Base-by-base conservation (phyloP, 2,113 vertebrate species). In the Struthio camelus region DNA sequence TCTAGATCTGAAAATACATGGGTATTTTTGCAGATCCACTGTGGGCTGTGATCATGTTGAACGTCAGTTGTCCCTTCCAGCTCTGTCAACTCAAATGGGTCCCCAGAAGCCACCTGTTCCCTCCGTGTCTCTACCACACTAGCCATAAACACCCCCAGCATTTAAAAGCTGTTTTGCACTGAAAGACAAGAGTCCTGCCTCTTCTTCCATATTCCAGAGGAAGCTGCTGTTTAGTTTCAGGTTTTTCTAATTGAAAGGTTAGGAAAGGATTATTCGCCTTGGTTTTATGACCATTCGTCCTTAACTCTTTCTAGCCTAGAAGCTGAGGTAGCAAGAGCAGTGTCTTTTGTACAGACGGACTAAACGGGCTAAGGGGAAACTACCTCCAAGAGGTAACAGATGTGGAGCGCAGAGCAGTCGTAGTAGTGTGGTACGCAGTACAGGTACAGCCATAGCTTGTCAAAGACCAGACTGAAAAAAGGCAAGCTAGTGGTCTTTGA, bases 201-300 rank as follows among this genome's bases (percentile, higher is more conserved):
- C 34, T 9, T 53, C 40, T 66, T 54, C 16, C 2, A 0, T 23
- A 11, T 1, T 0, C 19, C 1, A 2, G n/a, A 36, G 44, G n/a
- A 51, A 58, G 19, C 3, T 67, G 51, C 13, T 79, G 42, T 61
- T 67, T 34, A 51, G 15, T 34, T 58, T 20, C 28, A 44, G 44
- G 7, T 58, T 54, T 94, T 80, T 62, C 40, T 48, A 88, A 80
- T 36, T 2, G 3, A 61, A 32, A 50, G 1, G 1, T 58, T 34
- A 67, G 51, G 61, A 71, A 64, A n/a, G 32, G 27, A 5, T 50
- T 56, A 71, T 11, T 51, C 61, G 22, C 50, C 10, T 34, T 38
- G 7, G 4, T 69, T 95, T 81, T 5, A 8, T 11, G 28, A 9
- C 36, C 77, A 2, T 23, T 78, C 58, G 24, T 51, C 36, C 86